Evolutionary conservation across 2,797 vertebrate species (phyloP).

Genomic region (Phataginus tricuspis): DNA sequence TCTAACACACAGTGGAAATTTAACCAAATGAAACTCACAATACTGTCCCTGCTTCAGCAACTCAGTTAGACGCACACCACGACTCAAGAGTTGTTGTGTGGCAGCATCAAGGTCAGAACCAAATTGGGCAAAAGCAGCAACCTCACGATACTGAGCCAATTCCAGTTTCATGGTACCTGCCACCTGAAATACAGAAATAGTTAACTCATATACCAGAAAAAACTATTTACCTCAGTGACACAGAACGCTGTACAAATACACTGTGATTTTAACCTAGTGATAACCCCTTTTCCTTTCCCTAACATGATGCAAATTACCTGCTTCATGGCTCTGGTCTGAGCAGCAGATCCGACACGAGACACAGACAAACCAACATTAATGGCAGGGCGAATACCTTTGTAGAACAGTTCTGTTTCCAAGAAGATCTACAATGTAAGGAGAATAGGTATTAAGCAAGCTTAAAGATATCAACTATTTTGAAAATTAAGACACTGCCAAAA

Average conservation of each 20-base stretch:
- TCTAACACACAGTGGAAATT: not conserved
- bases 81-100: slow-evolving; percentile 97
- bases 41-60: slow-evolving; percentile 99
- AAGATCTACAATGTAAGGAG: slow-evolving; percentile 90
- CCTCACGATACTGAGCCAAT: slow-evolving; percentile 97
- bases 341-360: slow-evolving; percentile 98
- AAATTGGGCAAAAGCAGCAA: slow-evolving; percentile 97
- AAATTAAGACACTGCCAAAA: slow-evolving; percentile 19
- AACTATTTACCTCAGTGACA: not conserved
- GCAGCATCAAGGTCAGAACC: slow-evolving; percentile 98
- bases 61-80: slow-evolving; percentile 98
- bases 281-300: not conserved
- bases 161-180: slow-evolving; percentile 99
- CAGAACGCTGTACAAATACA: not conserved
- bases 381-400: slow-evolving; percentile 98
- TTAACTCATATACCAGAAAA: not conserved
- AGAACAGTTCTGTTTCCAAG: slow-evolving; percentile 99
- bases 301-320: slow-evolving; percentile 88
- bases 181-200: slow-evolving; percentile 86
- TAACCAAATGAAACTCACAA: slow-evolving; percentile 77
- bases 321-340: slow-evolving; percentile 99
- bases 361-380: slow-evolving; percentile 99
- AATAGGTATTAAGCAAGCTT: not conserved
- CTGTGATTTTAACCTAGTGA: not conserved
- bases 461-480: not conserved